These are phyloP conservation scores for Dolichoris vasculosae DNA, from an alignment of 1,140 invertebrate species.

Conservation along the genomic window DNA sequence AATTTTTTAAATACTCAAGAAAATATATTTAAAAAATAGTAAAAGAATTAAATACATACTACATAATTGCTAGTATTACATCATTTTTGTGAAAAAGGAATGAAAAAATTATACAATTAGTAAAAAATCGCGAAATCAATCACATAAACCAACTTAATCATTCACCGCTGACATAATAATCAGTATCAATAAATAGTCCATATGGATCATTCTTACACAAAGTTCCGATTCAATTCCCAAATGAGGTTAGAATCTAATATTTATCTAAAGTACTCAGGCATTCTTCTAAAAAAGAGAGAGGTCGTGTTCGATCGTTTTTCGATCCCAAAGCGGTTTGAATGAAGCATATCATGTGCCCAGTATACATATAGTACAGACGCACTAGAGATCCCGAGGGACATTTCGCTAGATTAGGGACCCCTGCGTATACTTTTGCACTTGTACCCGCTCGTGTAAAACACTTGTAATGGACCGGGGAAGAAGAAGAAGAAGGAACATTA, in stretches of 20 bases:
- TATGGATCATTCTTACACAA: background rate
- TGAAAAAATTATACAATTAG: background rate
- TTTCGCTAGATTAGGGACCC: constrained; percentile 73
- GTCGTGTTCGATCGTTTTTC: constrained; percentile 37
- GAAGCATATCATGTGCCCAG: constrained; percentile 29
- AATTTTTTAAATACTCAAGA: too few relatives aligned
- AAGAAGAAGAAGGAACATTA: background rate
- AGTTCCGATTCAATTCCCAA: constrained; percentile 30
- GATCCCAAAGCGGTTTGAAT: constrained; percentile 38
- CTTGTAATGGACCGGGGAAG: constrained; percentile 66
- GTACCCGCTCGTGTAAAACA: constrained; percentile 66
- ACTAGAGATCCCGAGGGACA: constrained; percentile 66
- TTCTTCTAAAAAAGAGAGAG: constrained; percentile 27
- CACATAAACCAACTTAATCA: constrained; percentile 20
- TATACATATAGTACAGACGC: background rate
- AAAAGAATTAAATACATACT: too few relatives aligned
- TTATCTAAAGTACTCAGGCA: constrained; percentile 36
- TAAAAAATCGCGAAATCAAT: background rate
- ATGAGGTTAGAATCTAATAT: constrained; percentile 36
- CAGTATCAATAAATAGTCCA: background rate
- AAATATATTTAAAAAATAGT: too few relatives aligned
- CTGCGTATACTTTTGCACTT: background rate
- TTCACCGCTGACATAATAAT: background rate
- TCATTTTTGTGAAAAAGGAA: background rate
- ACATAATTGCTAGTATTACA: too few relatives aligned